These are phyloP conservation scores for Pseudococcus jackbeardsleyi DNA, from an alignment of 2,888 invertebrate genomes.

Conservation along the genomic window DNA sequence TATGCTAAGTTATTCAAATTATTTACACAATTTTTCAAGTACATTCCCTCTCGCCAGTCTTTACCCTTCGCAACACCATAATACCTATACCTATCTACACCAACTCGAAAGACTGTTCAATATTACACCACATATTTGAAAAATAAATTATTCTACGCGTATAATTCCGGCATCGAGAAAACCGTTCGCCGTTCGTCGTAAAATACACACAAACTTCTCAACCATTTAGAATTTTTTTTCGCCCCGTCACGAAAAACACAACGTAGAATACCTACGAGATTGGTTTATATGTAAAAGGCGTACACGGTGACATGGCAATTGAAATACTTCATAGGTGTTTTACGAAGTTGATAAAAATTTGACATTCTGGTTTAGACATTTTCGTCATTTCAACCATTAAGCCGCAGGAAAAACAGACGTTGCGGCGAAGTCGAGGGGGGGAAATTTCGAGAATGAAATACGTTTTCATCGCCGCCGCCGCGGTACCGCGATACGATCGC, in stretches of 20 bases:
- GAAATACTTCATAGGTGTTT: conserved; percentile 2
- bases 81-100: neutral
- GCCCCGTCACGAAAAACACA: neutral
- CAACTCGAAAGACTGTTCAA: neutral
- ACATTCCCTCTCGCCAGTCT: neutral
- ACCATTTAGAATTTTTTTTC: neutral
- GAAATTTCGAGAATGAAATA: neutral
- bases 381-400: conserved; percentile 19
- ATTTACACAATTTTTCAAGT: too few relatives aligned
- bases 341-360: neutral
- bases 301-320: neutral
- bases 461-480: neutral
- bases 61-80: neutral
- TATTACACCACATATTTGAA: neutral
- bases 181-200: neutral
- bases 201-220: neutral
- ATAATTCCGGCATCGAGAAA: neutral
- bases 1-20: too few relatives aligned
- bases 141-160: neutral
- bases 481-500: too few relatives aligned
- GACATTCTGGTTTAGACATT: conserved; percentile 17
- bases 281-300: neutral
- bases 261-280: neutral
- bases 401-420: neutral
- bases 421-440: neutral